Base-by-base conservation (phyloP, 2,888 invertebrate species). In the Trimorus sp. region DNA sequence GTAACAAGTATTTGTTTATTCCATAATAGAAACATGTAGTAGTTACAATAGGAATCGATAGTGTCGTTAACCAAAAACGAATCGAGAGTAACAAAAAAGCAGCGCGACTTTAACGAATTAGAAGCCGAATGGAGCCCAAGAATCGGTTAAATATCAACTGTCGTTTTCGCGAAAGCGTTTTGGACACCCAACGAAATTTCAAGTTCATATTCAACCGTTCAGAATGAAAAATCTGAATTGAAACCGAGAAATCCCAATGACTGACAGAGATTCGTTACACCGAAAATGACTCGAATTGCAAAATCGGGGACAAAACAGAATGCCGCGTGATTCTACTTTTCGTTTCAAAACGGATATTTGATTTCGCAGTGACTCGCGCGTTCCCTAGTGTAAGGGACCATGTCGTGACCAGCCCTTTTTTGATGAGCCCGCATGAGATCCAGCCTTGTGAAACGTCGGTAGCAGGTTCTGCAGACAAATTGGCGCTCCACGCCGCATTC, bases 401-500 rank as follows among this genome's bases (percentile, higher is more conserved):
- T 14, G 63, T 80, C 83, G 56, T 88, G 88, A 63, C 87, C 87
- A 37, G 84, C 84, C 69, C 85, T 83, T 84, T 86, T 87, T 85
- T 86, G 88, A 53, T 87, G 87, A 2, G 78, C 78, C 51, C 92
- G 87, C 84, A 92, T 87, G 79, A 89, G 89, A 87, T 92, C 92
- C 87, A 90, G 85, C 71, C 92, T 89, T 45, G 91, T 89, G 84
- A 92, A 92, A 82, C 89, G 90, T 82, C 88, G 87, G 40, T 87
- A 88, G 87, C 92, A 92, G 81, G 92, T 90, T 63, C 87, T 86
- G 86, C 93, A 92, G 70, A 88, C 87, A 86, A 92, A 92, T 83
- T 91, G 91, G 85, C 92, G 92, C 85, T 90, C 90, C 59, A 88
- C 89, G 37, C 91, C 91, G 82, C 92, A 92, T 70, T 92, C 92